phyloP scores from a whole-genome alignment of 2,888 invertebrate species.

The Dryocosmus kuriphilus region DNA sequence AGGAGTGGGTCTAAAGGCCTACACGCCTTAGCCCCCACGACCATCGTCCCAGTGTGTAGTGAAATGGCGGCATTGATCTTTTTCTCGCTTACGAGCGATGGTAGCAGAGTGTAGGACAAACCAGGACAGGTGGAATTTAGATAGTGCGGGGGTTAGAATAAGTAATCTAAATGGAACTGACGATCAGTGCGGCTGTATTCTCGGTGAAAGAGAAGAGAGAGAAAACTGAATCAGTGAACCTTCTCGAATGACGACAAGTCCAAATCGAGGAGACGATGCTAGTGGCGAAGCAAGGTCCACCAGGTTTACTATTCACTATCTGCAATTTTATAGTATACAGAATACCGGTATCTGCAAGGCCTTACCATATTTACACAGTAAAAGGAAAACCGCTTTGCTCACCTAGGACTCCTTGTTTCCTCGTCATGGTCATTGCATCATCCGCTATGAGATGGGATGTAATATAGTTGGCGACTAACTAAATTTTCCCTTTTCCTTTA shows the following conservation, averaged over 20 bases:
- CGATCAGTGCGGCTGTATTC: background rate
- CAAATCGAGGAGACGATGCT: background rate
- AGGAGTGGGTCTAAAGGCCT: too few species aligned
- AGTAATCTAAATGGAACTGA: background rate
- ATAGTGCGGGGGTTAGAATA: background rate
- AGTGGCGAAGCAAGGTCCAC: background rate
- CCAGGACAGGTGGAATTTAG: background rate
- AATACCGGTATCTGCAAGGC: slow-evolving; percentile 11
- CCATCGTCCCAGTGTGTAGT: background rate
- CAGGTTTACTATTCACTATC: background rate
- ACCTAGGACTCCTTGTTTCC: slow-evolving; percentile 20
- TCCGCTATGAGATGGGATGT: background rate
- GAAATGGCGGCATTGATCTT: background rate
- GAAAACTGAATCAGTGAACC: background rate
- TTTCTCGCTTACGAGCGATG: background rate
- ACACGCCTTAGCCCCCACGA: too few species aligned
- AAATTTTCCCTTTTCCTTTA: background rate
- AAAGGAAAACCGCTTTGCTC: slow-evolving; percentile 17
- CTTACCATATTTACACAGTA: slow-evolving; percentile 21
- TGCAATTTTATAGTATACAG: background rate
- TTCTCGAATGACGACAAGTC: background rate
- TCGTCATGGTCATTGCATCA: slow-evolving; percentile 28
- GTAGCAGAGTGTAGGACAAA: background rate
- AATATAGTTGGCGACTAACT: background rate
- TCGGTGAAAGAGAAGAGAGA: background rate